Evolutionary conservation across 1,140 invertebrate genomes (phyloP), one percentile per base, ranked within the genome.

Genomic region (Ectropis grisescens): DNA sequence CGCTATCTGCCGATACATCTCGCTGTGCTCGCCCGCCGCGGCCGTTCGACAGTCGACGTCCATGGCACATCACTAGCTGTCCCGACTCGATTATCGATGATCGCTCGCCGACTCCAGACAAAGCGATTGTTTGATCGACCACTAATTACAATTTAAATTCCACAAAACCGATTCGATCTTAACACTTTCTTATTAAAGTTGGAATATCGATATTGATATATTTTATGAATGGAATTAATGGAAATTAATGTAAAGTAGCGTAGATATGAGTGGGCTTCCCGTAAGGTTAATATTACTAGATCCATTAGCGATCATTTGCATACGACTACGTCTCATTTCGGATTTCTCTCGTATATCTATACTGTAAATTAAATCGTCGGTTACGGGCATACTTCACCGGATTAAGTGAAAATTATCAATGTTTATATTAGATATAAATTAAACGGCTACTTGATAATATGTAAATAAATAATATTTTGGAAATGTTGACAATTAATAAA

Each of bases 1-100:
- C 52, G 38, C 33, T 72, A 72, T 76, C 68, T 58, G 32, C 45
- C 51, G 61, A 65, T 70, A 70, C 56, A 68, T 70, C 65, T 58
- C 30, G 31, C n/a, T n/a, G n/a, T n/a, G n/a, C n/a, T n/a, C n/a
- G n/a, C n/a, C n/a, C n/a, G n/a, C n/a, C n/a, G n/a, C n/a, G n/a
- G n/a, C n/a, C n/a, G n/a, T n/a, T 37, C 31, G 32, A 41, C 33
- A 26, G 39, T 44, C 36, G 37, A 29, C 37, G 41, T 40, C 29
- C 35, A 36, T 29, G 47, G 51, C 33, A 58, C 56, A 54, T 61
- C 53, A 59, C 53, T 58, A 61, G 62, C 59, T 61, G 28, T 30
- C 33, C 8, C 16, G 16, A 19, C 16, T 19, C 16, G 32, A 39
- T 40, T 40, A 60, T 68, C 58, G 58, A 66, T 66, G 53, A 46